These are phyloP conservation scores for Calameuta filiformis DNA, from an alignment of 2,888 invertebrate species.

Conservation along the genomic window DNA sequence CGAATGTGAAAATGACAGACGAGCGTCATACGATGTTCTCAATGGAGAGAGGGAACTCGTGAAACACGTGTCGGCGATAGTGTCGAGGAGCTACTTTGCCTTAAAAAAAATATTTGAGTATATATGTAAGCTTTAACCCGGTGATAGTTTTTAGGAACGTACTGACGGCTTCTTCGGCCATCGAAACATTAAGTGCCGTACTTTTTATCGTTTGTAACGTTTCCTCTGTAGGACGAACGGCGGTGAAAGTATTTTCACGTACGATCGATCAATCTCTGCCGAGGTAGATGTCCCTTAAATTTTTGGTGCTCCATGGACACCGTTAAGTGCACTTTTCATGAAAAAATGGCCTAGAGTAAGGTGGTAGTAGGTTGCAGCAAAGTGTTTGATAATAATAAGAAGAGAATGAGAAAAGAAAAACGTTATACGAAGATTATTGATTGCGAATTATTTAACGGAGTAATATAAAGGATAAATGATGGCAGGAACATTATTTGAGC, in stretches of 20 bases:
- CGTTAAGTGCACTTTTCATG: constrained; percentile 64
- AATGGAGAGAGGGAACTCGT: not conserved
- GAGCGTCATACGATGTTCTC: not conserved
- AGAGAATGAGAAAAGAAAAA: constrained; percentile 34
- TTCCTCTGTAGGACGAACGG: not conserved
- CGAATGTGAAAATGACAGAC: not conserved
- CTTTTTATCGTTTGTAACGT: not conserved
- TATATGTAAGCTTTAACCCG: constrained; percentile 39
- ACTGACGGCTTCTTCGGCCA: constrained; percentile 39
- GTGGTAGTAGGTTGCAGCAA: constrained; percentile 47
- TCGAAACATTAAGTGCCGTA: constrained; percentile 3
- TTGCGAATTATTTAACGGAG: constrained; percentile 61
- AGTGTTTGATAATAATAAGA: constrained; percentile 51
- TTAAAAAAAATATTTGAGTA: not conserved
- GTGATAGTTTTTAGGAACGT: constrained; percentile 55
- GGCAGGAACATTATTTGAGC: constrained; percentile 61
- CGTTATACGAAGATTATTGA: constrained; percentile 57
- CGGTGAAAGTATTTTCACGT: constrained; percentile 45
- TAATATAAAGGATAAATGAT: constrained; percentile 60
- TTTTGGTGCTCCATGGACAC: constrained; percentile 64
- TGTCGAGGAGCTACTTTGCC: not conserved
- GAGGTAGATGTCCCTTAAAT: constrained; percentile 58
- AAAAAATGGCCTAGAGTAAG: constrained; percentile 63
- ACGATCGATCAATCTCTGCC: constrained; percentile 59
- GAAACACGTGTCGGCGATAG: not conserved